Percentiles rank a stretch among this genome's conserved stretches.
Conservation (phyloP, 2,797 vertebrate species). For the Pagetopsis macropterus region DNA sequence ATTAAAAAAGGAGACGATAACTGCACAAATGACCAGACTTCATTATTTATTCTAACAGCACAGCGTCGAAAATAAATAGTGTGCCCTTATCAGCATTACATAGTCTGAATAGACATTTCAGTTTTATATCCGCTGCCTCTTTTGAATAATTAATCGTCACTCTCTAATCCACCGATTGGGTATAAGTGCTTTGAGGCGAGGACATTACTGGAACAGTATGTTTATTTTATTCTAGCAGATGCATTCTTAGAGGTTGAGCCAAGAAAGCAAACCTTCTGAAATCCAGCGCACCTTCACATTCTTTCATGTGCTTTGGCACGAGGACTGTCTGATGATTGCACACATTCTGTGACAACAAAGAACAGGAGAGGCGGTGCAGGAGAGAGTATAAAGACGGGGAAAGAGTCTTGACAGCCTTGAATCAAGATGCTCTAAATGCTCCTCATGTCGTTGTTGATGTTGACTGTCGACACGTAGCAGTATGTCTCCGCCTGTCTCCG, state of each 20-base stretch:
- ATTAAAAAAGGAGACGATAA: constrained; percentile 16
- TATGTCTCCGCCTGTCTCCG: constrained; percentile 16
- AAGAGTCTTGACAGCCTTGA: constrained; percentile 42
- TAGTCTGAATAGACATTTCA: constrained; percentile 36
- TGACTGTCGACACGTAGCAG: neutral
- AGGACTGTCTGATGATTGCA: constrained; percentile 35
- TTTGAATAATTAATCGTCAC: constrained; percentile 46
- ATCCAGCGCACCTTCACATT: constrained; percentile 41
- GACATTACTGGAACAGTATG: constrained; percentile 14
- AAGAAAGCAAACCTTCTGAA: constrained; percentile 35
- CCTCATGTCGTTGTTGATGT: constrained; percentile 7
- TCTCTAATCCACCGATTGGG: constrained; percentile 17
- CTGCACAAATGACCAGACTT: neutral
- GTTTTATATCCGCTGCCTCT: constrained; percentile 14
- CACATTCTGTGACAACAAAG: constrained; percentile 48
- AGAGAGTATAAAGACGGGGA: constrained; percentile 2
- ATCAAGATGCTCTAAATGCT: constrained; percentile 43
- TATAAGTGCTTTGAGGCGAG: neutral
- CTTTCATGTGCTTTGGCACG: constrained; percentile 36
- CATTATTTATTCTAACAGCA: constrained; percentile 40
- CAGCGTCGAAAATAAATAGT: constrained; percentile 18
- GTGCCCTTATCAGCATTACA: constrained; percentile 21
- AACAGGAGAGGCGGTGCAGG: constrained; percentile 27
- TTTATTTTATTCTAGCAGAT: constrained; percentile 23
- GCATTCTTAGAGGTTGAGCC: constrained; percentile 23